phyloP scores from a whole-genome alignment of 2,113 vertebrate genomes.

The Carettochelys insculpta region DNA sequence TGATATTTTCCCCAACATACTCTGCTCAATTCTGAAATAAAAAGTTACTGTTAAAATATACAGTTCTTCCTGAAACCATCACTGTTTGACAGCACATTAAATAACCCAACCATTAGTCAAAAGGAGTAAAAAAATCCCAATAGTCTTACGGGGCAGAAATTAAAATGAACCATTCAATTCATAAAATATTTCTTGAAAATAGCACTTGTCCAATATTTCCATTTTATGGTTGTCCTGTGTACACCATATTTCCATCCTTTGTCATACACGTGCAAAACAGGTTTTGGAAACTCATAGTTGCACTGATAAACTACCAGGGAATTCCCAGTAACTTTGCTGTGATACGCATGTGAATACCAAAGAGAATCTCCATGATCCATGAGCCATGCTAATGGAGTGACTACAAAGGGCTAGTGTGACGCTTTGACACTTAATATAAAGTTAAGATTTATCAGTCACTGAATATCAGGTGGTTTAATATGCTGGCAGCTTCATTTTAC shows the following conservation, averaged over 20 bases:
- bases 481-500: conserved; percentile 16
- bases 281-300: conserved; percentile 34
- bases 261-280: conserved; percentile 6
- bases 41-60: background rate
- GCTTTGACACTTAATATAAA: conserved; percentile 41
- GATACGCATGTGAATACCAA: conserved; percentile 57
- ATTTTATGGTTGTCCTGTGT: background rate
- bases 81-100: too few relatives aligned
- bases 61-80: background rate
- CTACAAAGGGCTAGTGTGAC: conserved; percentile 53
- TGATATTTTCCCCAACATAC: conserved; percentile 11
- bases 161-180: background rate
- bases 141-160: background rate
- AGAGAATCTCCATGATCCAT: conserved; percentile 16
- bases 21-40: background rate
- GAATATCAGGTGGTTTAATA: conserved; percentile 2
- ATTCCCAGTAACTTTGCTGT: conserved; percentile 62
- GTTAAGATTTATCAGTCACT: conserved; percentile 52
- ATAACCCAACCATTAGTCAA: too few relatives aligned
- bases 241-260: conserved; percentile 20
- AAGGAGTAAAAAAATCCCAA: background rate
- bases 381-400: conserved; percentile 48
- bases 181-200: conserved; percentile 6
- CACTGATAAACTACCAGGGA: conserved; percentile 56
- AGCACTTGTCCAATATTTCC: conserved; percentile 21